Percentiles rank a stretch among this genome's conserved stretches.
Conservation (phyloP, 1,140 invertebrate species). For the Akabosia matsudoensis region DNA sequence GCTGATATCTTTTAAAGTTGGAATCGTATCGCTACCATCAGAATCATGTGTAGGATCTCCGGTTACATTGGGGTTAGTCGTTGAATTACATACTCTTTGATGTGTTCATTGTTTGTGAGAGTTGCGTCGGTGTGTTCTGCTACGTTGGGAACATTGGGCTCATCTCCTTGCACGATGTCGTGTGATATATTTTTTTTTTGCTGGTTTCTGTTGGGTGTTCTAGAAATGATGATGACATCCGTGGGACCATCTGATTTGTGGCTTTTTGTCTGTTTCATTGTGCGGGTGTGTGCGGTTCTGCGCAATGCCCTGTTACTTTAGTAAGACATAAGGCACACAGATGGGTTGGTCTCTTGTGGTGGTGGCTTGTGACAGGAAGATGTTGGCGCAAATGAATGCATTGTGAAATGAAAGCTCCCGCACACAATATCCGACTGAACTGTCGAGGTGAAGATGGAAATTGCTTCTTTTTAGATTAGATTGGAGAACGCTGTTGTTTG, state of each 20-base stretch:
- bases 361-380: neutral
- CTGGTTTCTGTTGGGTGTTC: slow-evolving; percentile 12
- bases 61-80: too few relatives aligned
- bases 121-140: neutral
- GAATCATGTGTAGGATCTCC: neutral
- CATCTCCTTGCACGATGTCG: neutral
- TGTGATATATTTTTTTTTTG: neutral
- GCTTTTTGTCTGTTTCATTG: slow-evolving; percentile 7
- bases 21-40: neutral
- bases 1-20: neutral
- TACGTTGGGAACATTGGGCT: neutral
- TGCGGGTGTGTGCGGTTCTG: slow-evolving; percentile 1
- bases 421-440: neutral
- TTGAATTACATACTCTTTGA: too few relatives aligned
- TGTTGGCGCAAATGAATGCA: neutral
- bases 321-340: slow-evolving; percentile 6
- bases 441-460: too few relatives aligned
- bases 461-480: slow-evolving; percentile 2
- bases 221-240: slow-evolving; percentile 16
- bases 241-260: slow-evolving; percentile 12
- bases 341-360: neutral
- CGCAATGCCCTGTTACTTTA: neutral
- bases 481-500: neutral
- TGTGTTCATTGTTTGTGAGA: neutral
- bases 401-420: neutral